phyloP scores from a whole-genome alignment of 2,888 invertebrate genomes.

The Escarpia spicata region DNA sequence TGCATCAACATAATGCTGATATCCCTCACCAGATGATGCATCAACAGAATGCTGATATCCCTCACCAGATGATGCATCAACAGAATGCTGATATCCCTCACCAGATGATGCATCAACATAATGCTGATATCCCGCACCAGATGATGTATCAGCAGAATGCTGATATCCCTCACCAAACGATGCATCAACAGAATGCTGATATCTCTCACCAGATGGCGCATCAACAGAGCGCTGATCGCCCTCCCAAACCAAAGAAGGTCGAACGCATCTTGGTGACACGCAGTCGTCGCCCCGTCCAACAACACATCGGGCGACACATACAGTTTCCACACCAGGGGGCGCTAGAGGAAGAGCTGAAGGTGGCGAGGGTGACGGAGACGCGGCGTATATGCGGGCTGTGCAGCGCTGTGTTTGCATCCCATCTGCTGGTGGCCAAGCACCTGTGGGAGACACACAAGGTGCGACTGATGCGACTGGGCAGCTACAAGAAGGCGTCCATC shows the following conservation, averaged over 20 bases:
- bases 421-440: background rate
- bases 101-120: no score
- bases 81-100: no score
- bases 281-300: background rate
- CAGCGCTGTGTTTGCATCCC: background rate
- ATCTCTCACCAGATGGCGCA: no score
- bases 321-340: background rate
- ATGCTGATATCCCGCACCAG: no score
- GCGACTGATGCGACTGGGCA: background rate
- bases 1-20: no score
- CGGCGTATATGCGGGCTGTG: background rate
- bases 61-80: no score
- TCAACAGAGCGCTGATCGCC: background rate
- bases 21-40: no score
- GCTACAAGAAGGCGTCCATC: background rate
- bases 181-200: no score
- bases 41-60: no score
- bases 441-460: conserved; percentile 2
- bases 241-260: background rate
- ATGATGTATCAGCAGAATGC: no score
- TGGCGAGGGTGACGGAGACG: background rate
- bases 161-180: background rate
- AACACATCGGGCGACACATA: background rate
- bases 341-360: background rate
- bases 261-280: background rate